phyloP scores from a whole-genome alignment of 1,140 invertebrate genomes.

The Phocides pigmalion region DNA sequence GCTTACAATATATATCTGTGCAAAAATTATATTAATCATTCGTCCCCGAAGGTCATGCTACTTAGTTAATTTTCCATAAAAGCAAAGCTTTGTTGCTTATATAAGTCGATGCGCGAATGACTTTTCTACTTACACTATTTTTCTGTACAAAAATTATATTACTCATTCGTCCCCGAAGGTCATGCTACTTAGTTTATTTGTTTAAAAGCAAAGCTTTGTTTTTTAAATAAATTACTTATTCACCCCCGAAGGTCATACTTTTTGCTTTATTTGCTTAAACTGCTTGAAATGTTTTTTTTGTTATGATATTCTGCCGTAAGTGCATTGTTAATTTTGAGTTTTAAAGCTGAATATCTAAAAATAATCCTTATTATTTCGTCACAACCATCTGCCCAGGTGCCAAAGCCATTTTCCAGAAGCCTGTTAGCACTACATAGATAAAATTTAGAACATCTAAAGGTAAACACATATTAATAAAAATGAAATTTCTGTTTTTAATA shows the following conservation, averaged over 20 bases:
- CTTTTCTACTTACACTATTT: background rate
- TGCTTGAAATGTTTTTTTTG: too few relatives aligned
- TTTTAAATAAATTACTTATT: conserved; percentile 29
- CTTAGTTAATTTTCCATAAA: conserved; percentile 14
- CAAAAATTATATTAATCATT: conserved; percentile 39
- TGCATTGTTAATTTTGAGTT: too few relatives aligned
- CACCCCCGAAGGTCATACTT: conserved; percentile 27
- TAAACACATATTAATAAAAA: too few relatives aligned
- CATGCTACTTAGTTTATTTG: conserved; percentile 14
- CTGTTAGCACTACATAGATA: too few relatives aligned
- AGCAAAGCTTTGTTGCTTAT: background rate
- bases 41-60: conserved; percentile 27
- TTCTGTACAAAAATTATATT: conserved; percentile 44
- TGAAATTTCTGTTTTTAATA: too few relatives aligned
- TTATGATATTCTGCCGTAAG: too few relatives aligned
- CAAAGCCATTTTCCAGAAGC: too few relatives aligned
- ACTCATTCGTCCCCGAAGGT: conserved; percentile 31
- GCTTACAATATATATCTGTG: too few relatives aligned
- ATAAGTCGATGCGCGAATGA: background rate
- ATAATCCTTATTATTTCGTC: too few relatives aligned
- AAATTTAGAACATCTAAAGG: too few relatives aligned
- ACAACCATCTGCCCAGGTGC: too few relatives aligned
- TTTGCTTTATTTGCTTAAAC: conserved; percentile 15
- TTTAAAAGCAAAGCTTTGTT: background rate
- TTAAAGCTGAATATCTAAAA: too few relatives aligned